A percentile compares a stretch with the other conserved stretches of the same genome.
Evolutionary conservation across 2,113 vertebrate genomes (phyloP).

Genomic region (Hippolais icterina): DNA sequence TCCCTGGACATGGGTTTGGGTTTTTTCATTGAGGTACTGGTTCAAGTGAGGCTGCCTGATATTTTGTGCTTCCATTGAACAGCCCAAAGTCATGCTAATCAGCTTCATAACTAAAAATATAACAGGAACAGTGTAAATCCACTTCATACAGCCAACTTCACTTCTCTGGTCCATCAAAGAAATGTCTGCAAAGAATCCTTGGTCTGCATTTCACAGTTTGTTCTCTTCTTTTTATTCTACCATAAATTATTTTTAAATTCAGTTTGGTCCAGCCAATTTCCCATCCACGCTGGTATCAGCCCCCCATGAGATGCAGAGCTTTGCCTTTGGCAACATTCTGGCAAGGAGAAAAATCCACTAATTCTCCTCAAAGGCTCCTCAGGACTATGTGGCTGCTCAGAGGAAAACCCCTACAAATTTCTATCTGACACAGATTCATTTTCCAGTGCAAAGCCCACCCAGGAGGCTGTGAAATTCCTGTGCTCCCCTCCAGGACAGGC

Average conservation of each 20-base stretch:
- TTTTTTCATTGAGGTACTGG: slow-evolving; percentile 43
- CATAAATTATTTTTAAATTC: background rate
- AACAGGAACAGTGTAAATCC: slow-evolving; percentile 24
- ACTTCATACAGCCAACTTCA: slow-evolving; percentile 16
- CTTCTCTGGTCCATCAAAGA: background rate
- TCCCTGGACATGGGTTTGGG: slow-evolving; percentile 35
- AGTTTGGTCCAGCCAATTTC: background rate
- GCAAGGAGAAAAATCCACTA: background rate
- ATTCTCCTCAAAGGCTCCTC: background rate
- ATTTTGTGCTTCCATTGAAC: background rate
- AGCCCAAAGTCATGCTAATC: slow-evolving; percentile 57
- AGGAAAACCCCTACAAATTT: background rate
- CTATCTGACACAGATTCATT: background rate
- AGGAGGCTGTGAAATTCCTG: background rate
- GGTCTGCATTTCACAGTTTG: background rate
- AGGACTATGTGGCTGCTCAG: fast-evolving
- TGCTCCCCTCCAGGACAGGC: background rate
- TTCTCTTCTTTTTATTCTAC: background rate
- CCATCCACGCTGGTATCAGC: background rate
- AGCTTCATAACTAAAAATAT: slow-evolving; percentile 33
- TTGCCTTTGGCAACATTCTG: background rate
- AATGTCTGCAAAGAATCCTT: background rate
- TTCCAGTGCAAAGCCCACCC: background rate
- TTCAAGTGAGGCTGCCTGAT: slow-evolving; percentile 23
- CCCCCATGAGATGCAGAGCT: background rate